Evolutionary conservation across 2,113 vertebrate genomes (phyloP), one percentile per base, ranked within the genome.

Genomic region (Peucedramus taeniatus): DNA sequence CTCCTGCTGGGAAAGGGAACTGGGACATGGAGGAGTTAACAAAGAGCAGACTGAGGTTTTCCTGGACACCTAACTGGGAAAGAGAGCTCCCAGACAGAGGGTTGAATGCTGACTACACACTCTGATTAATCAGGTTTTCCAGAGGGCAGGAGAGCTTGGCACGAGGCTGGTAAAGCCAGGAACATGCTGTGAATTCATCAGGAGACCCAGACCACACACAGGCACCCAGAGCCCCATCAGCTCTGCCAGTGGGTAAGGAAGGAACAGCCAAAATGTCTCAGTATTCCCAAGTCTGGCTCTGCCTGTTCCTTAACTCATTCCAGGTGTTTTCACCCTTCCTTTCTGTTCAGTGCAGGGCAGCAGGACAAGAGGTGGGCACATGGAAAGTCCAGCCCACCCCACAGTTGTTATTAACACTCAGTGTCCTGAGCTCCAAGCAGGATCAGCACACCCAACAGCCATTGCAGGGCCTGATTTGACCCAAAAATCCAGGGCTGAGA

Each of bases 361-460:
- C 56, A 76, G 79, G 42, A 65, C 39, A 47, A 27, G 83, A 39
- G 47, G 10, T 26, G 35, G 49, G 8, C 66, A 23, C 1, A 0
- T n/a, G 54, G 20, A 14, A 65, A 30, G 33, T 5, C 27, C 79
- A 72, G 60, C 28, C 37, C 44, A 8, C 10, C 3, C n/a, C 49
- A 42, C 2, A 22, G 47, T 0, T 24, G 18, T 27, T 30, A 33
- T 28, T 15, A 56, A 20, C 45, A 10, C 14, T 20, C 1, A 0
- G 14, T 28, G 21, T 20, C 28, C 61, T 1, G 13, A 47, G 57
- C 31, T 45, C 54, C 20, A 23, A 23, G 30, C 39, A 64, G 65
- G 26, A 40, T 30, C 35, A 54, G 22, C 50, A 18, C 10, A 12
- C 4, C 61, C 65, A 49, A 24, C 24, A 40, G 4, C 69, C 6